Evolutionary conservation across 2,113 vertebrate species (phyloP).

Genomic region (Periophthalmus modestus): DNA sequence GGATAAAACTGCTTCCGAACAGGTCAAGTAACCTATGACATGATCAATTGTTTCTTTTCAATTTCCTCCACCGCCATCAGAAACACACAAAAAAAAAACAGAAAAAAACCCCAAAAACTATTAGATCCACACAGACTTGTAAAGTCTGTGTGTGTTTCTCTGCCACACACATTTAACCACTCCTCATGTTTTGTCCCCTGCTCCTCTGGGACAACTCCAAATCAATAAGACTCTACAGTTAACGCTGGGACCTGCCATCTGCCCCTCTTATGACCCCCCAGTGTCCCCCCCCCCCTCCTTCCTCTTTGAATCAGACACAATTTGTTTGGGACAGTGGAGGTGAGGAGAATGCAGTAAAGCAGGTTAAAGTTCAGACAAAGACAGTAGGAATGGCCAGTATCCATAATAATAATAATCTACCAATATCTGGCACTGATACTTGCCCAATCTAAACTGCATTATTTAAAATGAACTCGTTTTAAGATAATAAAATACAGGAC

Average conservation of each 20-base stretch:
- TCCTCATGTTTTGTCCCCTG: conserved; percentile 54
- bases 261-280: conserved; percentile 63
- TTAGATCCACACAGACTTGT: neutral
- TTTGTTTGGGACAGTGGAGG: conserved; percentile 62
- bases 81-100: too few relatives aligned
- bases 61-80: neutral
- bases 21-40: neutral
- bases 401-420: too few relatives aligned
- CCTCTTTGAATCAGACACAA: conserved; percentile 57
- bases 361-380: conserved; percentile 68
- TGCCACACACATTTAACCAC: conserved; percentile 44
- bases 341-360: conserved; percentile 53
- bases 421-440: too few relatives aligned
- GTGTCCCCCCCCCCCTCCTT: conserved; percentile 20
- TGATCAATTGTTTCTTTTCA: neutral
- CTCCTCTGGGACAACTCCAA: conserved; percentile 59
- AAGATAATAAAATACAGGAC: too few relatives aligned
- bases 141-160: conserved; percentile 32
- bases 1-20: neutral
- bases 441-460: too few relatives aligned
- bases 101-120: too few relatives aligned
- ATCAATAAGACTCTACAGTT: conserved; percentile 76
- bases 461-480: too few relatives aligned
- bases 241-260: conserved; percentile 71
- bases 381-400: neutral